phyloP scores from a whole-genome alignment of 2,888 invertebrate genomes.

The Adelognathus sp. region DNA sequence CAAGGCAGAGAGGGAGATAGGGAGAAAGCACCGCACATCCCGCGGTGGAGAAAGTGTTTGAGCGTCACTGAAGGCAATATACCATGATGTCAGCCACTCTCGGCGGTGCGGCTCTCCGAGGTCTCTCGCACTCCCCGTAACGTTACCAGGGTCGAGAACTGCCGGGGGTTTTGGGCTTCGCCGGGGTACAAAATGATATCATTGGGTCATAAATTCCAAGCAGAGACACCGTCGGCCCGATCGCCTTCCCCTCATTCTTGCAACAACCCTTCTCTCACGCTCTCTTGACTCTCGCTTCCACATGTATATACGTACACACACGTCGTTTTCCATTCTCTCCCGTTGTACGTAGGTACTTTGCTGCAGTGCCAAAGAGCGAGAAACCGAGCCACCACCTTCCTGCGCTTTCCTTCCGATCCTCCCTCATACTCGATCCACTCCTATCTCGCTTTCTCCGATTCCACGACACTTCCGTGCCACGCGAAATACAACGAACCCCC shows the following conservation, averaged over 20 bases:
- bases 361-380: slow-evolving; percentile 54
- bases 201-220: slow-evolving; percentile 80
- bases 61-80: slow-evolving; percentile 80
- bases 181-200: slow-evolving; percentile 80
- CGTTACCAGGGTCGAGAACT: slow-evolving; percentile 65
- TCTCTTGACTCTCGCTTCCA: slow-evolving; percentile 61
- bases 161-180: slow-evolving; percentile 75
- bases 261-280: slow-evolving; percentile 71
- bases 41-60: slow-evolving; percentile 73
- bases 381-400: slow-evolving; percentile 61
- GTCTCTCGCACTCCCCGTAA: slow-evolving; percentile 47
- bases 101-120: slow-evolving; percentile 65
- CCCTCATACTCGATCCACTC: slow-evolving; percentile 82
- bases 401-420: slow-evolving; percentile 65
- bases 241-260: slow-evolving; percentile 72
- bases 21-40: slow-evolving; percentile 29
- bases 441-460: slow-evolving; percentile 81
- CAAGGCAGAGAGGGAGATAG: no score
- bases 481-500: slow-evolving; percentile 80
- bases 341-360: no score
- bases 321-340: slow-evolving; percentile 38
- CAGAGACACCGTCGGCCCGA: slow-evolving; percentile 78
- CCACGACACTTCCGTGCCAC: slow-evolving; percentile 81
- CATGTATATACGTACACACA: slow-evolving; percentile 1
- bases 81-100: slow-evolving; percentile 79